Percentiles rank a stretch among this genome's conserved stretches.
These are phyloP conservation scores for Agrotis ipsilon DNA, from an alignment of 2,888 invertebrate genomes.

Conservation along the genomic window DNA sequence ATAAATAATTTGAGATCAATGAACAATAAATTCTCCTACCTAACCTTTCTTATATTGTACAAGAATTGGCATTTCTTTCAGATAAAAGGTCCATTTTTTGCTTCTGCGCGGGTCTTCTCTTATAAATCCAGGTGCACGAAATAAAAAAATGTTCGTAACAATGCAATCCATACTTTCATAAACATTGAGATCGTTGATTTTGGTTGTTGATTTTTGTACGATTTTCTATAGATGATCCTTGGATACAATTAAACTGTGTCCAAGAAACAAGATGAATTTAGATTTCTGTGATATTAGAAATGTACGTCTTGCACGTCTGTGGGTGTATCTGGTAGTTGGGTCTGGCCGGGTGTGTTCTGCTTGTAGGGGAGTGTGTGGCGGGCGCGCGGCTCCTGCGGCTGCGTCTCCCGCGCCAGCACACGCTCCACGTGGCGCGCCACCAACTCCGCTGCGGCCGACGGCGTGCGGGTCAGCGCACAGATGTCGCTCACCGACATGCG, in stretches of 20 bases:
- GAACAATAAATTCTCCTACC: slow-evolving; percentile 80
- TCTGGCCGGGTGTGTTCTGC: slow-evolving; percentile 79
- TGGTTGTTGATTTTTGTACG: slow-evolving; percentile 69
- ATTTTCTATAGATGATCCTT: slow-evolving; percentile 41
- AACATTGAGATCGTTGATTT: slow-evolving; percentile 77
- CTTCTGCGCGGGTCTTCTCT: slow-evolving; percentile 69
- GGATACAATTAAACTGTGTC: slow-evolving; percentile 19
- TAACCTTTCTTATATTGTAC: slow-evolving; percentile 61
- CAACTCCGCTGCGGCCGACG: slow-evolving; percentile 89
- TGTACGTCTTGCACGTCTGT: slow-evolving; percentile 92
- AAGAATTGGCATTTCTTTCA: slow-evolving; percentile 57
- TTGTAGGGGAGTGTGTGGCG: slow-evolving; percentile 78
- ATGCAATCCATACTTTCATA: slow-evolving; percentile 75
- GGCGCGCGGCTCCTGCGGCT: slow-evolving; percentile 85
- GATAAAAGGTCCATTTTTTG: slow-evolving; percentile 64
- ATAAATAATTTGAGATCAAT: slow-evolving; percentile 90
- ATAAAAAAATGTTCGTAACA: slow-evolving; percentile 81
- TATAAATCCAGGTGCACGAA: slow-evolving; percentile 81
- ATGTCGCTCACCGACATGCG: slow-evolving; percentile 85
- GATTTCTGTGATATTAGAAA: slow-evolving; percentile 80
- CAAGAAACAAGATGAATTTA: slow-evolving; percentile 17
- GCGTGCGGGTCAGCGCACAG: slow-evolving; percentile 87
- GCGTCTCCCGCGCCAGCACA: slow-evolving; percentile 91
- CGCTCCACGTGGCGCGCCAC: slow-evolving; percentile 91
- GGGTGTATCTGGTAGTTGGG: slow-evolving; percentile 91